Conservation (phyloP, 1,140 invertebrate species). For the Tigriopus japonicus region DNA sequence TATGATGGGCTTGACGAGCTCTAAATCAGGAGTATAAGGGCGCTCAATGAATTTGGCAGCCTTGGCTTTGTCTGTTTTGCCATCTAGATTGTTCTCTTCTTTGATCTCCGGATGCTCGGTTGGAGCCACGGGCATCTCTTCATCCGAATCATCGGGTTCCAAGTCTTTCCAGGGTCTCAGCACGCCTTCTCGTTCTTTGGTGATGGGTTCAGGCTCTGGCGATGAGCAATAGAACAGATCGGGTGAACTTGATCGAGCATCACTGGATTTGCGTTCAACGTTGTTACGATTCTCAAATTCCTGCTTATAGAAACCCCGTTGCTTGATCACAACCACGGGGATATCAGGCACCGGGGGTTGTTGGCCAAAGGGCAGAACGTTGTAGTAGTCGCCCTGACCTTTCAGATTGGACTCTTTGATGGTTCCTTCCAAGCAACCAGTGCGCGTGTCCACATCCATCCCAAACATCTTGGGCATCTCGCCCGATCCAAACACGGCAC, state of each 20-base stretch:
- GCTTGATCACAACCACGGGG: slow-evolving; percentile 23
- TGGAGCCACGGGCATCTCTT: neutral
- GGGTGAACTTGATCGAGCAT: neutral
- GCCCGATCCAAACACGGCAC: slow-evolving; percentile 56
- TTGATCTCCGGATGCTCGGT: slow-evolving; percentile 19
- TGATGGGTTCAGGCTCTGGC: neutral
- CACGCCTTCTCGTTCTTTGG: neutral
- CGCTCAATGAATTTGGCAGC: neutral
- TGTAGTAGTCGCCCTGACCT: slow-evolving; percentile 53
- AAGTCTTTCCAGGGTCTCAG: slow-evolving; percentile 6
- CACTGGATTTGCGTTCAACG: slow-evolving; percentile 4
- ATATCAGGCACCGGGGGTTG: slow-evolving; percentile 47
- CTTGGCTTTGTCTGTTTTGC: slow-evolving; percentile 1
- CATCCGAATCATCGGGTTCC: slow-evolving; percentile 12
- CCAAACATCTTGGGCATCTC: slow-evolving; percentile 43
- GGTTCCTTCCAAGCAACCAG: slow-evolving; percentile 50
- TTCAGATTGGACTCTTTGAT: slow-evolving; percentile 51
- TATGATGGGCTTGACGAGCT: neutral
- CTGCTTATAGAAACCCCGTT: slow-evolving; percentile 72
- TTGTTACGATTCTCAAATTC: slow-evolving; percentile 45
- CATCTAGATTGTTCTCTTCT: slow-evolving; percentile 6
- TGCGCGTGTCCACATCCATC: slow-evolving; percentile 41
- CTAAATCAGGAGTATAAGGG: neutral
- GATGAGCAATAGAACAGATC: slow-evolving; percentile 14
- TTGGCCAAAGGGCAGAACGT: slow-evolving; percentile 58